These are phyloP conservation scores for Oryzaephilus surinamensis DNA, from an alignment of 1,140 invertebrate species.

Conservation along the genomic window DNA sequence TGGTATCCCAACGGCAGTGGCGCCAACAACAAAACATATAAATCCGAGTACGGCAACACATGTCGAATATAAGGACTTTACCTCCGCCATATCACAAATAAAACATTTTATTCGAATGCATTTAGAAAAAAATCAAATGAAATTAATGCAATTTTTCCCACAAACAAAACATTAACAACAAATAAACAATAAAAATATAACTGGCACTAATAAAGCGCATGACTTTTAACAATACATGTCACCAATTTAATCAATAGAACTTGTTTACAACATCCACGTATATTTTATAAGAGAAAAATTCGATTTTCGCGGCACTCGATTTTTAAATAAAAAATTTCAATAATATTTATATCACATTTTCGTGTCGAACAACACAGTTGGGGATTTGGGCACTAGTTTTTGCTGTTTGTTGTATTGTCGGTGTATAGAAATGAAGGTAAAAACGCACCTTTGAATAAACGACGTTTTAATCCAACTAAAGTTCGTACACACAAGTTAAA, in stretches of 20 bases:
- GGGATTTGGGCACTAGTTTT: slow-evolving; percentile 4
- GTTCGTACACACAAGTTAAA: too few relatives aligned
- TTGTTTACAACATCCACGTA: slow-evolving; percentile 11
- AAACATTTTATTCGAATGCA: too few relatives aligned
- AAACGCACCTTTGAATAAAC: slow-evolving; percentile 7
- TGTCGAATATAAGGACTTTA: slow-evolving; percentile 54
- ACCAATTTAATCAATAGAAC: slow-evolving; percentile 13
- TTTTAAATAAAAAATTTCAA: too few relatives aligned
- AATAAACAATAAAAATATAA: too few relatives aligned
- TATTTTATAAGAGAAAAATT: slow-evolving; percentile 10
- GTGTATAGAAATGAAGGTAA: too few relatives aligned
- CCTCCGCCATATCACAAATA: slow-evolving; percentile 32
- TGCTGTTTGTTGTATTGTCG: slow-evolving; percentile 1
- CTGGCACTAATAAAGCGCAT: slow-evolving; percentile 9
- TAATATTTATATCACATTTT: too few relatives aligned
- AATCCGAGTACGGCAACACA: slow-evolving; percentile 64
- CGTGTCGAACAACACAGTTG: too few relatives aligned
- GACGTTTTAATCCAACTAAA: slow-evolving; percentile 16
- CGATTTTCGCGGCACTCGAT: slow-evolving; percentile 11
- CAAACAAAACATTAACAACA: too few relatives aligned
- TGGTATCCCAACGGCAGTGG: slow-evolving; percentile 62
- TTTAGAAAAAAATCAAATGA: too few relatives aligned
- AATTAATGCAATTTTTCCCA: too few relatives aligned
- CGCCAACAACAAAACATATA: slow-evolving; percentile 63
- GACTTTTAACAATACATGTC: slow-evolving; percentile 7